A percentile compares a stretch with the other conserved stretches of the same genome.
Evolutionary conservation across 2,888 invertebrate genomes (phyloP).

Genomic region (Leptarthrus brevirostris): DNA sequence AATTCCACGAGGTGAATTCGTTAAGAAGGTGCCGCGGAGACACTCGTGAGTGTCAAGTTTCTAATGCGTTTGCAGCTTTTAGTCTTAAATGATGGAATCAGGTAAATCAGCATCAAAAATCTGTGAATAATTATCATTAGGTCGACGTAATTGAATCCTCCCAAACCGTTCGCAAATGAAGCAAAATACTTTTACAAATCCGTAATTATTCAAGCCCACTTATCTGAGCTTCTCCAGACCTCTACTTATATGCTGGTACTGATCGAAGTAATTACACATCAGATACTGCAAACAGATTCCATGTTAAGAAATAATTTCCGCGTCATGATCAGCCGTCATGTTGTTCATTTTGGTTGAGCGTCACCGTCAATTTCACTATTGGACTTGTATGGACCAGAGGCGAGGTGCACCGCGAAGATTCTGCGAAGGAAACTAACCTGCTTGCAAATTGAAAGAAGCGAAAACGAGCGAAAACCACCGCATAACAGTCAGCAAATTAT

Average conservation of each 20-base stretch:
- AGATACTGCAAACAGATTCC: slow-evolving; percentile 50
- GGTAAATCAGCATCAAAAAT: neutral
- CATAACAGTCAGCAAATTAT: slow-evolving; percentile 51
- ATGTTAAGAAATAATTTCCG: slow-evolving; percentile 53
- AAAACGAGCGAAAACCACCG: slow-evolving; percentile 51
- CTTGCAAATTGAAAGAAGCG: slow-evolving; percentile 50
- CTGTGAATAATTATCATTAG: neutral
- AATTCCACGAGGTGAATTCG: slow-evolving; percentile 16
- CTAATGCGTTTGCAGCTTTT: neutral
- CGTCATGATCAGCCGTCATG: slow-evolving; percentile 50
- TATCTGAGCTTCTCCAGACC: neutral
- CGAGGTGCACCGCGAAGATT: neutral
- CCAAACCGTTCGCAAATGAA: slow-evolving; percentile 29
- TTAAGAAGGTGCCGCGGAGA: neutral
- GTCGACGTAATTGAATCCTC: slow-evolving; percentile 32
- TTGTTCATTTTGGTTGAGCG: slow-evolving; percentile 45
- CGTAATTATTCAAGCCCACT: slow-evolving; percentile 32
- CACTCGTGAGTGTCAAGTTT: neutral
- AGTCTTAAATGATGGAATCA: neutral
- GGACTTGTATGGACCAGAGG: neutral
- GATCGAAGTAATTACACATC: slow-evolving; percentile 47
- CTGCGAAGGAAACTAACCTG: slow-evolving; percentile 32
- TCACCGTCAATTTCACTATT: slow-evolving; percentile 41
- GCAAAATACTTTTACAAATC: slow-evolving; percentile 23
- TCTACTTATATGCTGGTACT: slow-evolving; percentile 37